Evolutionary conservation across 2,888 invertebrate species (phyloP).

Genomic region (Poecilus cupreus): DNA sequence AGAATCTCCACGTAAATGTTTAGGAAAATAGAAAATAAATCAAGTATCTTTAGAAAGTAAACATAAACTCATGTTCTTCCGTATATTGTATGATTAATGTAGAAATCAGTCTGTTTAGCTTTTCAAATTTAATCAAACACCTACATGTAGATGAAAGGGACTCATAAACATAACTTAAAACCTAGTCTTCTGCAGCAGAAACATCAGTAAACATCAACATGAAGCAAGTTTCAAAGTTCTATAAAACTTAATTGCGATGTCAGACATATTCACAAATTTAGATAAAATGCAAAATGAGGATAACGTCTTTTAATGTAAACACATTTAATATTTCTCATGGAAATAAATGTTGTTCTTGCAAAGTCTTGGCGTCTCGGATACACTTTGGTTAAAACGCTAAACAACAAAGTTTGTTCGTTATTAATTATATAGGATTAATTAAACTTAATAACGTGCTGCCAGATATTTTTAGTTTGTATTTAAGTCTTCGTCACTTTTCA

Average conservation of each 20-base stretch:
- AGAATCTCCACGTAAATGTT: background rate
- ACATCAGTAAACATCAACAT: background rate
- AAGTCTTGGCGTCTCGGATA: background rate
- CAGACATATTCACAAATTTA: too few relatives aligned
- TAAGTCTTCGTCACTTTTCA: background rate
- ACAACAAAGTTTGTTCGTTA: constrained; percentile 1
- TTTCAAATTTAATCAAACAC: constrained; percentile 17
- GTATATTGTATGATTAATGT: background rate
- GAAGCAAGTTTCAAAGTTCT: background rate
- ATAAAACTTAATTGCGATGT: background rate
- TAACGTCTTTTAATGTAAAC: background rate
- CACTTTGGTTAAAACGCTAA: background rate
- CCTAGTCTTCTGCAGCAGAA: background rate
- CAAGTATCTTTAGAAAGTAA: too few relatives aligned
- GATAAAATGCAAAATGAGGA: background rate
- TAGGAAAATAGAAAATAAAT: background rate
- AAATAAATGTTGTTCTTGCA: constrained; percentile 6
- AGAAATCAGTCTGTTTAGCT: constrained; percentile 1
- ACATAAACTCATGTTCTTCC: background rate
- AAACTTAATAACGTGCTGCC: background rate
- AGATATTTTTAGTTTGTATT: background rate
- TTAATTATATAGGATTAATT: background rate
- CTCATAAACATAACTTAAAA: constrained; percentile 23
- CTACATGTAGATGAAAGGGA: constrained; percentile 13
- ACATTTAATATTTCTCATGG: background rate